Base-by-base conservation (phyloP, 1,140 invertebrate genomes). In the Arctopsyche grandis region DNA sequence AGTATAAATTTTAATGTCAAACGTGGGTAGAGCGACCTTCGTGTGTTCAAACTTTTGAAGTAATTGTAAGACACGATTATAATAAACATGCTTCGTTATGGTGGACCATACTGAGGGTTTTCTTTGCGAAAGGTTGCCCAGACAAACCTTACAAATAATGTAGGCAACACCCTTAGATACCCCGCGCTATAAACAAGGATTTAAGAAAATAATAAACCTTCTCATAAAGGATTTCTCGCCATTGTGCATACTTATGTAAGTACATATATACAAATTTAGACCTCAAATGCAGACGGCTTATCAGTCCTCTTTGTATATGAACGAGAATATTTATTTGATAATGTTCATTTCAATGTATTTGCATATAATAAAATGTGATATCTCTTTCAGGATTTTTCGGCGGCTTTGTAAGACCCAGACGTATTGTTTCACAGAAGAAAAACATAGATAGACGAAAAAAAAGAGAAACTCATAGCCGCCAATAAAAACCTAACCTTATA, bases 141-240 rank as follows among this genome's bases (percentile, higher is more conserved):
- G 21, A 66, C 22, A 66, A 24, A 26, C 24, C 63, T 29, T 24
- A 29, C 63, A 29, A 66, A 66, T 66, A 66, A 66, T 66, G 63
- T 66, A 78, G 66, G 77, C 58, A n/a, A 74, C 69, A 16, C 76
- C 71, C 52, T 74, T 58, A 77, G 44, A 69, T 48, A 70, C 56
- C 22, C 75, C 21, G 10, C 56, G 73, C 63, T 71, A 78, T 81
- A 81, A 81, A 81, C 80, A 81, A 81, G 80, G 80, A 81, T 81
- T 81, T 81, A 78, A 75, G 80, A 81, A 81, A 81, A 81, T 81
- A 81, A 81, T 81, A 81, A 81, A 81, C 76, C 80, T 48, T 58
- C 38, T 76, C 60, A 66, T 80, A 78, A 60, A 81, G 48, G 78
- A 81, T 81, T 77, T 56, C 80, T 75, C 80, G 38, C 69, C 16